Percentiles rank a stretch among this genome's conserved stretches.
phyloP scores from a whole-genome alignment of 2,113 vertebrate species.

The western clawed frog (Xenopus tropicalis) region DNA sequence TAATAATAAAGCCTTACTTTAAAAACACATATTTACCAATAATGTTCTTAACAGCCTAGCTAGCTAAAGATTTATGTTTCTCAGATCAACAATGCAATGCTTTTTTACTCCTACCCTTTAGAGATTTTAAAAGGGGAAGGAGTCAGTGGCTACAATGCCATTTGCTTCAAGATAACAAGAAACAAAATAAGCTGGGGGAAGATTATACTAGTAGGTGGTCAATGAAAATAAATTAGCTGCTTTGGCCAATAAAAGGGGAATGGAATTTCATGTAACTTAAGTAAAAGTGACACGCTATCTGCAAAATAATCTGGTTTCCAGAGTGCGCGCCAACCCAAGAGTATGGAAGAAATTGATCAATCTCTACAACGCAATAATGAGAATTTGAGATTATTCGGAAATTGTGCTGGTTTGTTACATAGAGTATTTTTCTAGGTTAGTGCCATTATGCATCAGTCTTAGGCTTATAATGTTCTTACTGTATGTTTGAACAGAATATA shows the following conservation, averaged over 20 bases:
- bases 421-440: conserved; percentile 64
- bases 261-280: conserved; percentile 56
- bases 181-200: conserved; percentile 62
- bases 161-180: conserved; percentile 45
- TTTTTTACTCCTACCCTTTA: too few species aligned
- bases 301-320: conserved; percentile 61
- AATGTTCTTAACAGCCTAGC: too few species aligned
- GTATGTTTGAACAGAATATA: background rate
- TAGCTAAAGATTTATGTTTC: too few species aligned
- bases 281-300: conserved; percentile 64
- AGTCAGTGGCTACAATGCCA: conserved; percentile 13
- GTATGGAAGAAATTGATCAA: conserved; percentile 55
- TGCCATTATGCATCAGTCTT: conserved; percentile 64
- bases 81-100: too few species aligned
- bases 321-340: conserved; percentile 60
- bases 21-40: too few species aligned
- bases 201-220: conserved; percentile 62
- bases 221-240: conserved; percentile 70
- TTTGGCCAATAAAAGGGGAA: conserved; percentile 60
- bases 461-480: conserved; percentile 9
- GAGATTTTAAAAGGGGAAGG: too few species aligned
- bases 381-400: conserved; percentile 66
- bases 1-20: too few species aligned
- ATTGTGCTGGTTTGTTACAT: conserved; percentile 59
- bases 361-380: conserved; percentile 63